Conservation (phyloP, 2,888 invertebrate genomes). For the Rhodophaea formosa region DNA sequence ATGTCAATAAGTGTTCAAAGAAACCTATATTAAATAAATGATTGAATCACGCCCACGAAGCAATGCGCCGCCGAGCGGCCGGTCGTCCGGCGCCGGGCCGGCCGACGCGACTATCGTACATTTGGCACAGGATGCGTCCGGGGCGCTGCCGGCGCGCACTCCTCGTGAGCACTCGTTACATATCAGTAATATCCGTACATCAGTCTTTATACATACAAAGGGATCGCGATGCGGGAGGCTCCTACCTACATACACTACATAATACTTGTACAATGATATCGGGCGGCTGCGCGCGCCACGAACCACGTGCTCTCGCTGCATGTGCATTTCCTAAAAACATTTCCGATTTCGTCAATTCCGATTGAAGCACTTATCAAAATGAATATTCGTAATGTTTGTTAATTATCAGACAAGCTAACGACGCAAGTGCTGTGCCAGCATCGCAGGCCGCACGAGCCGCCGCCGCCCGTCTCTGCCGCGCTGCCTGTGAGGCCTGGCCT, state of each 20-base stretch:
- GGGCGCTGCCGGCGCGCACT: not conserved
- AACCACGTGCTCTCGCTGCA: not conserved
- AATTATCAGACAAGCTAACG: too few species aligned
- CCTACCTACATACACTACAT: constrained; percentile 22
- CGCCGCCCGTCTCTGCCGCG: too few species aligned
- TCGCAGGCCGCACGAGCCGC: too few species aligned
- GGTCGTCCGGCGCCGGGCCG: not conserved
- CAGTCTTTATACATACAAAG: constrained; percentile 23
- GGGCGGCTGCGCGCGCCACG: constrained; percentile 12
- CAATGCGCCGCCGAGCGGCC: not conserved
- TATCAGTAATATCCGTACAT: constrained; percentile 23
- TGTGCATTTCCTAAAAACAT: not conserved
- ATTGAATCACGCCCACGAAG: constrained; percentile 15
- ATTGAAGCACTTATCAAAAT: too few species aligned
- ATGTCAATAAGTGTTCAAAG: too few species aligned
- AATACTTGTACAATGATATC: constrained; percentile 26
- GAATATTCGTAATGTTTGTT: too few species aligned
- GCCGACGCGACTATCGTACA: constrained; percentile 16
- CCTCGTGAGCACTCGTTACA: constrained; percentile 5
- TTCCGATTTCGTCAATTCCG: too few species aligned
- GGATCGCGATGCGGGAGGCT: constrained; percentile 6
- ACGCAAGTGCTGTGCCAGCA: too few species aligned
- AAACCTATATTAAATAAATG: too few species aligned
- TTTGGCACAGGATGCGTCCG: constrained; percentile 27
- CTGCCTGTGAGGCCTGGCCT: too few species aligned